Percentiles rank a stretch among this genome's conserved stretches.
Conservation (phyloP, 1,140 invertebrate species). For the Wasmannia auropunctata region DNA sequence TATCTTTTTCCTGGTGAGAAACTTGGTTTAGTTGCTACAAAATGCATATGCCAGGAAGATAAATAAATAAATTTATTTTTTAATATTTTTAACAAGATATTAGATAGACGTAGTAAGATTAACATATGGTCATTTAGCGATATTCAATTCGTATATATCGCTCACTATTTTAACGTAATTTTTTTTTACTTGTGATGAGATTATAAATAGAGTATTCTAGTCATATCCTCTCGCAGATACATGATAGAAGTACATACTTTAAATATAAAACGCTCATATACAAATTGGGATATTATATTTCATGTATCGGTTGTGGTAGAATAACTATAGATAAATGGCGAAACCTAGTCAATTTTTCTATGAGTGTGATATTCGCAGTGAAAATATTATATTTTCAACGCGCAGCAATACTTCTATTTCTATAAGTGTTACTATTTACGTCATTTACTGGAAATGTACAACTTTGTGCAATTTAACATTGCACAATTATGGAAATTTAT, state of each 20-base stretch:
- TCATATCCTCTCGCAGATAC: background rate
- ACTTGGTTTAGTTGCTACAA: conserved; percentile 5
- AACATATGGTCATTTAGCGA: conserved; percentile 1
- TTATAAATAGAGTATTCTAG: background rate
- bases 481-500: background rate
- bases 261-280: background rate
- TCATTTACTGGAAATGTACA: background rate
- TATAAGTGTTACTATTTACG: conserved; percentile 1
- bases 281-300: background rate
- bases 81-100: conserved; percentile 68
- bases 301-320: background rate
- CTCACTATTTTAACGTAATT: background rate
- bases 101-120: conserved; percentile 5
- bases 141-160: background rate
- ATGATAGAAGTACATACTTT: background rate
- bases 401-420: background rate
- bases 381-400: conserved; percentile 10
- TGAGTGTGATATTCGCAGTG: background rate
- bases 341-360: background rate
- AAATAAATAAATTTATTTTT: conserved; percentile 79
- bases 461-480: background rate
- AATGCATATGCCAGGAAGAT: conserved; percentile 51
- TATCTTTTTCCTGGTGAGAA: background rate
- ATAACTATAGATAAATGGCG: conserved; percentile 13
- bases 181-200: background rate